Evolutionary conservation across 1,140 invertebrate species (phyloP).

Genomic region (Phthorimaea operculella): DNA sequence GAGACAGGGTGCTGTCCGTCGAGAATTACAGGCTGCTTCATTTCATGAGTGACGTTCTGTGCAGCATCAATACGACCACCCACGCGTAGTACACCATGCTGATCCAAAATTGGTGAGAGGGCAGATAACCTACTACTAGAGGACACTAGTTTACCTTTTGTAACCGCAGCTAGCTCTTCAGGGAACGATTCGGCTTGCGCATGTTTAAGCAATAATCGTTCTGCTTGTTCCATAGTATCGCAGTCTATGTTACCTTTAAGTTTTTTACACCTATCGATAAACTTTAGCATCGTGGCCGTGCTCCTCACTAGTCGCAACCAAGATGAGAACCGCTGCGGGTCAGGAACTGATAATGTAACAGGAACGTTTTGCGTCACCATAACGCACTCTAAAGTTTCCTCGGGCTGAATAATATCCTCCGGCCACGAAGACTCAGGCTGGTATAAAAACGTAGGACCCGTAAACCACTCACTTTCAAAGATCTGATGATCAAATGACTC

Average conservation of each 20-base stretch:
- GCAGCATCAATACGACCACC: too few relatives aligned
- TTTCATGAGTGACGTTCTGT: too few relatives aligned
- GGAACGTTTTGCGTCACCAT: neutral
- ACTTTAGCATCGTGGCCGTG: conserved; percentile 5
- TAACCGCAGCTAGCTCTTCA: neutral
- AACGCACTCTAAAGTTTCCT: neutral
- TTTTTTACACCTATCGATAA: neutral
- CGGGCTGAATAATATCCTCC: neutral
- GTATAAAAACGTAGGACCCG: conserved; percentile 12
- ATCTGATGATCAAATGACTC: conserved; percentile 9
- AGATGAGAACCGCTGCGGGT: conserved; percentile 5
- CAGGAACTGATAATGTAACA: neutral
- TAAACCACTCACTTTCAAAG: conserved; percentile 14
- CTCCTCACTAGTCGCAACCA: conserved; percentile 1
- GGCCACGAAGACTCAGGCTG: conserved; percentile 12
- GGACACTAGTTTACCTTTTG: neutral
- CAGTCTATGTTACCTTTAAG: neutral
- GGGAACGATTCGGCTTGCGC: conserved; percentile 3
- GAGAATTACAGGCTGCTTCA: too few relatives aligned
- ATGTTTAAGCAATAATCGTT: conserved; percentile 2
- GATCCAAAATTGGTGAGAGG: too few relatives aligned
- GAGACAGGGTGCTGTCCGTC: conserved; percentile 17
- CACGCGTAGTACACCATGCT: too few relatives aligned
- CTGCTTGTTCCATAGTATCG: conserved; percentile 3
- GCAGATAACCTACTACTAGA: too few relatives aligned